Evolutionary conservation across 1,140 invertebrate species (phyloP).

Genomic region (Orius insidiosus): DNA sequence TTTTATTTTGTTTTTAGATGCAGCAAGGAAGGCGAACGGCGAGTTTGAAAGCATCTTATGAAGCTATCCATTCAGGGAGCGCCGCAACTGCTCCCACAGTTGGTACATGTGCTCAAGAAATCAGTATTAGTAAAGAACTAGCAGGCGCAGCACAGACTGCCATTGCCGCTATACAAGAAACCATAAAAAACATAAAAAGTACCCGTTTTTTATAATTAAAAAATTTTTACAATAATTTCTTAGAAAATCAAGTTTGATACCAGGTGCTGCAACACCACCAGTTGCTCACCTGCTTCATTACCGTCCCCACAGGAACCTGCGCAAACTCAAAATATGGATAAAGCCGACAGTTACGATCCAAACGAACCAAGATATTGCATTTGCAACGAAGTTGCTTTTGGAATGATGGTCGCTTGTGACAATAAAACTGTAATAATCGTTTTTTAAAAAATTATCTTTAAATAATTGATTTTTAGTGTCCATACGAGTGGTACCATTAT

Average conservation of each 20-base stretch:
- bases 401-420: conserved; percentile 98
- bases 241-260: conserved; percentile 8
- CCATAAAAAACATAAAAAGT: conserved; percentile 47
- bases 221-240: too few species aligned
- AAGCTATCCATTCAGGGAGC: conserved; percentile 48
- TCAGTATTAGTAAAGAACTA: conserved; percentile 45
- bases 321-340: conserved; percentile 24
- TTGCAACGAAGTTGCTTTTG: conserved; percentile 96
- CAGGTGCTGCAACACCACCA: conserved; percentile 21
- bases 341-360: conserved; percentile 52
- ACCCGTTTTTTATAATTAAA: not conserved
- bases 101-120: conserved; percentile 33
- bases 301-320: conserved; percentile 25
- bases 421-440: conserved; percentile 76
- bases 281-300: conserved; percentile 23
- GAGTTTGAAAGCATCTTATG: conserved; percentile 86
- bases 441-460: not conserved
- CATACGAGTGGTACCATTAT: conserved; percentile 98
- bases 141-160: conserved; percentile 61
- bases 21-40: conserved; percentile 84
- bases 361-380: conserved; percentile 93
- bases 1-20: conserved; percentile 39
- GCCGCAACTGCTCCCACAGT: conserved; percentile 25
- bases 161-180: conserved; percentile 54
- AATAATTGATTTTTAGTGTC: conserved; percentile 51